phyloP scores from a whole-genome alignment of 2,888 invertebrate genomes.

The Diabrotica balteata region DNA sequence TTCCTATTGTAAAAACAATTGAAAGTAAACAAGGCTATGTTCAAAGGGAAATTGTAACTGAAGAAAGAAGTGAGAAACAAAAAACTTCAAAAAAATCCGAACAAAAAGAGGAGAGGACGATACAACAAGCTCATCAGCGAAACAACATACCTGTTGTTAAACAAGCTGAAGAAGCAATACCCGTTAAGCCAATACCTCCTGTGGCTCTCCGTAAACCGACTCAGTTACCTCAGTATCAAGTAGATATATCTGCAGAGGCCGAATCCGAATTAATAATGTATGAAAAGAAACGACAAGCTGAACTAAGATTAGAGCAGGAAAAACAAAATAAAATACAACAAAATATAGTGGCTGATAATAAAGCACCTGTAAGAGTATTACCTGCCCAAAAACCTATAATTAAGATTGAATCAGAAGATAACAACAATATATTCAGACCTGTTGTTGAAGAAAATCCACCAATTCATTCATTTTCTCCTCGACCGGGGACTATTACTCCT shows the following conservation, averaged over 20 bases:
- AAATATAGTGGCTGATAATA: background rate
- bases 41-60: conserved; percentile 44
- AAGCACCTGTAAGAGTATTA: conserved; percentile 30
- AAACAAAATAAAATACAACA: conserved; percentile 15
- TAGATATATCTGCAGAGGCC: conserved; percentile 61
- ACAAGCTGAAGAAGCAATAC: conserved; percentile 50
- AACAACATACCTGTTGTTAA: conserved; percentile 37
- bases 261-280: conserved; percentile 49
- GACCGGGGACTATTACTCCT: conserved; percentile 70
- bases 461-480: conserved; percentile 64
- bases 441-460: conserved; percentile 64
- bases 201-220: conserved; percentile 66
- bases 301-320: conserved; percentile 37
- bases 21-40: conserved; percentile 41
- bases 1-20: conserved; percentile 39
- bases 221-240: conserved; percentile 71
- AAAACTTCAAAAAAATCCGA: conserved; percentile 37
- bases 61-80: conserved; percentile 42
- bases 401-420: conserved; percentile 49
- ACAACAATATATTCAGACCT: conserved; percentile 68
- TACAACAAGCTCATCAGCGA: conserved; percentile 24
- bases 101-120: conserved; percentile 28
- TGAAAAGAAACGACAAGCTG: conserved; percentile 47
- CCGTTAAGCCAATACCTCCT: conserved; percentile 49
- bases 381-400: conserved; percentile 48